Percentiles rank a stretch among this genome's conserved stretches.
phyloP scores from a whole-genome alignment of 2,888 invertebrate genomes.

The Agrilus biguttatus region DNA sequence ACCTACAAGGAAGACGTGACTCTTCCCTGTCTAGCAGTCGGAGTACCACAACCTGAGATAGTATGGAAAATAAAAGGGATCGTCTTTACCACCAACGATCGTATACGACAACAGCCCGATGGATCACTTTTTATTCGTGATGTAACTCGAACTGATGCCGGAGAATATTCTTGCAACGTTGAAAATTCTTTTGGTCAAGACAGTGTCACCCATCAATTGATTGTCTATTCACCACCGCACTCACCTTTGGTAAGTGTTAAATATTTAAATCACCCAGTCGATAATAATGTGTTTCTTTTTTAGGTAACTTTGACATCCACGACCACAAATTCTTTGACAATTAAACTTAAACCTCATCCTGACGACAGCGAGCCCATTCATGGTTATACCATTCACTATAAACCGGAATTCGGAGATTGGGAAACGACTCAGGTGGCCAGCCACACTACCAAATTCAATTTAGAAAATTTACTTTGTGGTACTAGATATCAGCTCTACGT shows the following conservation, averaged over 20 bases:
- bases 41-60: slow-evolving; percentile 79
- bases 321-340: slow-evolving; percentile 59
- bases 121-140: slow-evolving; percentile 84
- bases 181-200: slow-evolving; percentile 88
- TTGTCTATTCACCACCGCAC: slow-evolving; percentile 68
- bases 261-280: background rate
- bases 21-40: slow-evolving; percentile 82
- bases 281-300: slow-evolving; percentile 2
- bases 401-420: slow-evolving; percentile 92
- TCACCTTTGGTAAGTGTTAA: slow-evolving; percentile 39
- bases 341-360: slow-evolving; percentile 57
- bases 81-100: slow-evolving; percentile 64
- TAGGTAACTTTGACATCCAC: slow-evolving; percentile 60
- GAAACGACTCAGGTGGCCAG: slow-evolving; percentile 62
- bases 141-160: slow-evolving; percentile 79
- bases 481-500: slow-evolving; percentile 88
- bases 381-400: slow-evolving; percentile 84
- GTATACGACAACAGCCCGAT: slow-evolving; percentile 72
- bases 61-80: slow-evolving; percentile 80
- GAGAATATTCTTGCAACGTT: slow-evolving; percentile 87
- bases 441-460: slow-evolving; percentile 66
- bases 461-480: slow-evolving; percentile 82
- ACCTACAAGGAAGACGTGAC: slow-evolving; percentile 86
- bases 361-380: slow-evolving; percentile 78
- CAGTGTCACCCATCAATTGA: slow-evolving; percentile 76